phyloP scores from a whole-genome alignment of 2,797 vertebrate genomes.

The Sebastes miniatus region DNA sequence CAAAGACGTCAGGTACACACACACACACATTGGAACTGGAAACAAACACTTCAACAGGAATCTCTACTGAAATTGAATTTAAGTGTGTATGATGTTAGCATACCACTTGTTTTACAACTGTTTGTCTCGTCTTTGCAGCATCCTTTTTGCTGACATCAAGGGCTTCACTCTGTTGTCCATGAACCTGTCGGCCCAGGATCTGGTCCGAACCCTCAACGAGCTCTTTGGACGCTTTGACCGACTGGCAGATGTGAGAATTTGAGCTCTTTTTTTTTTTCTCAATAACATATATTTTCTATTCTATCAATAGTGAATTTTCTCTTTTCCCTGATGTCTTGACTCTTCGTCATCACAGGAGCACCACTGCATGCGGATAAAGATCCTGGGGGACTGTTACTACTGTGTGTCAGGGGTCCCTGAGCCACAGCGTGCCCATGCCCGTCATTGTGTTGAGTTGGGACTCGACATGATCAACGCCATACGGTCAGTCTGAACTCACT shows the following conservation, averaged over 20 bases:
- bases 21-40: background rate
- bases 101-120: background rate
- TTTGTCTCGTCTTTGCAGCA: constrained; percentile 64
- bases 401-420: constrained; percentile 96
- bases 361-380: constrained; percentile 96
- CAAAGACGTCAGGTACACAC: constrained; percentile 80
- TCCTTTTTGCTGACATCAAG: constrained; percentile 86
- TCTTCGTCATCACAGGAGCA: constrained; percentile 85
- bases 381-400: constrained; percentile 97
- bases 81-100: background rate
- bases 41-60: background rate
- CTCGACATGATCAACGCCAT: constrained; percentile 97
- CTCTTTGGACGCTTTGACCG: constrained; percentile 84
- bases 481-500: constrained; percentile 79
- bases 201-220: constrained; percentile 81
- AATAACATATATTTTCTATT: background rate
- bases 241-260: constrained; percentile 75
- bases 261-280: background rate
- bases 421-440: constrained; percentile 93
- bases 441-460: constrained; percentile 96
- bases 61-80: background rate
- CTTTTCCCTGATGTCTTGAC: background rate
- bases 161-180: constrained; percentile 84
- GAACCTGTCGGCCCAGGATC: constrained; percentile 80
- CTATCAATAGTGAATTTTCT: background rate